Conservation (phyloP, 2,797 vertebrate genomes). For the Phoebastria nigripes region DNA sequence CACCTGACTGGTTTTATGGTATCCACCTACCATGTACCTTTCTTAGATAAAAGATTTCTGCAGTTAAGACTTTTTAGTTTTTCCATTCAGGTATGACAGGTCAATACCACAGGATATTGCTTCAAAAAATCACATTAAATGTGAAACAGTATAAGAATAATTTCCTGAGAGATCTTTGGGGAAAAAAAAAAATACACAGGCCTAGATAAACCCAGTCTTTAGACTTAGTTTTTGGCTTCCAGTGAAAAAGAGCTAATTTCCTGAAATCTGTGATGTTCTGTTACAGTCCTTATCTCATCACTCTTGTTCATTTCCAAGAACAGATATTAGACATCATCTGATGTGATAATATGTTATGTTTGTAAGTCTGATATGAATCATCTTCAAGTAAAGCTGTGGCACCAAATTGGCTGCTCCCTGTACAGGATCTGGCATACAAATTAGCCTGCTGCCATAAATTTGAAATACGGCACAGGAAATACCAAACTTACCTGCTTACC, state of each 20-base stretch:
- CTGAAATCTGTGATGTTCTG: constrained; percentile 13
- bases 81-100: neutral
- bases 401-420: neutral
- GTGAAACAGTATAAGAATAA: neutral
- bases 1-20: neutral
- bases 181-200: neutral
- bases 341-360: constrained; percentile 31
- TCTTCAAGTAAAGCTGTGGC: constrained; percentile 12
- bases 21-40: neutral
- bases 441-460: neutral
- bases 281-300: constrained; percentile 30
- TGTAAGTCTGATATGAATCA: constrained; percentile 44
- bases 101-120: neutral
- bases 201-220: neutral
- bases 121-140: neutral
- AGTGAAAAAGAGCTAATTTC: neutral
- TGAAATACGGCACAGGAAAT: constrained; percentile 33
- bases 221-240: neutral
- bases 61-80: neutral
- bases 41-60: neutral
- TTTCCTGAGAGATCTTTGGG: neutral
- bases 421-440: neutral
- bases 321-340: neutral
- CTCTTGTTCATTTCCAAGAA: constrained; percentile 43
- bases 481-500: constrained; percentile 1